Conservation (phyloP, 2,113 vertebrate species). For the Entomyzon cyanotis region DNA sequence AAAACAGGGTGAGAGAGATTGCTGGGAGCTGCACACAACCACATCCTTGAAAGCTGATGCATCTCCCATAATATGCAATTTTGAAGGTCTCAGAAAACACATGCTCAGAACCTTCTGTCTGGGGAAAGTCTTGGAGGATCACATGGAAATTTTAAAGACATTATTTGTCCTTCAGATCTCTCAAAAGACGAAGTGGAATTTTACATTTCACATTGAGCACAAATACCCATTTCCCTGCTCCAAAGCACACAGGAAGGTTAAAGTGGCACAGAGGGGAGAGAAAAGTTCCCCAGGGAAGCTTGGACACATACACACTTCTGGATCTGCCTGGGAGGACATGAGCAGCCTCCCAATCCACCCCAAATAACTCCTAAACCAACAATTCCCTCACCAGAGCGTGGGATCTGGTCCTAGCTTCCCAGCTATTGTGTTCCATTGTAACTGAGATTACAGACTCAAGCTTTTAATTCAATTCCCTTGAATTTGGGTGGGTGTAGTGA, state of each 20-base stretch:
- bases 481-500: not conserved
- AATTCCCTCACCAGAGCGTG: not conserved
- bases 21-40: not conserved
- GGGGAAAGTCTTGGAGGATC: not conserved
- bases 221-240: not conserved
- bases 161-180: not conserved
- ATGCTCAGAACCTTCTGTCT: not conserved
- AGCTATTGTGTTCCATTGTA: not conserved
- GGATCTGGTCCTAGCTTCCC: not conserved
- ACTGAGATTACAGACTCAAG: not conserved
- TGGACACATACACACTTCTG: rapidly evolving
- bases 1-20: not conserved
- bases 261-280: not conserved
- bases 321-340: not conserved
- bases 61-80: not conserved
- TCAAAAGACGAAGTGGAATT: not conserved
- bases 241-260: not conserved
- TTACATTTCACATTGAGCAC: not conserved
- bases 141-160: not conserved
- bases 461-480: not conserved
- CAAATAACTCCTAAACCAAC: not conserved
- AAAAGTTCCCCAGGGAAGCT: not conserved
- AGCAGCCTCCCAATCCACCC: not conserved
- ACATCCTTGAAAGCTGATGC: not conserved
- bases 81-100: not conserved